phyloP scores from a whole-genome alignment of 2,888 invertebrate genomes.

The Exocentrus adspersus region DNA sequence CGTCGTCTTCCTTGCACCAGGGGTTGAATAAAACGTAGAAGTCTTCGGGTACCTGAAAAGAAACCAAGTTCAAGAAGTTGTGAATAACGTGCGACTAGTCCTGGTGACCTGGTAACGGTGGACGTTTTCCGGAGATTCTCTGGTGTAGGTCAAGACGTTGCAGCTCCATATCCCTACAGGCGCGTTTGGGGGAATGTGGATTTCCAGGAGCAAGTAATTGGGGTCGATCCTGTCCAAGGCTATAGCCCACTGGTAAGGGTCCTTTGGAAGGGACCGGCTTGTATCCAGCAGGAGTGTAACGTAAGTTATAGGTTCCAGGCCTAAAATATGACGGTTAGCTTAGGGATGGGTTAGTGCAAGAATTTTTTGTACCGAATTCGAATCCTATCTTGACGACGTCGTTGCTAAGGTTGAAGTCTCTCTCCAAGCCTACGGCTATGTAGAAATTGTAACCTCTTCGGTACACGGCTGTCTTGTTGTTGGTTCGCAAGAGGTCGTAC shows the following conservation, averaged over 20 bases:
- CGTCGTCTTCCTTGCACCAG: slow-evolving; percentile 73
- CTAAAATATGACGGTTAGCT: too few relatives aligned
- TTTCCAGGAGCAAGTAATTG: slow-evolving; percentile 70
- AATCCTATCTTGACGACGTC: not conserved
- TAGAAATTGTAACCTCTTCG: not conserved
- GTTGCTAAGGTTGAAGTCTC: not conserved
- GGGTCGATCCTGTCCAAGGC: slow-evolving; percentile 60
- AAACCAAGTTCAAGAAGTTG: not conserved
- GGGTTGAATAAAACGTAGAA: slow-evolving; percentile 79
- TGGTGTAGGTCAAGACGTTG: slow-evolving; percentile 69
- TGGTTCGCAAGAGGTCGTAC: not conserved
- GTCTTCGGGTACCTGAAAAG: slow-evolving; percentile 60
- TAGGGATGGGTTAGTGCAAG: not conserved
- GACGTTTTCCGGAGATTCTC: slow-evolving; percentile 57
- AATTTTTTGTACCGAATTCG: not conserved
- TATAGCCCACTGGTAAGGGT: slow-evolving; percentile 68
- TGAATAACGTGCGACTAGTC: too few relatives aligned
- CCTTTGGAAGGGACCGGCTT: slow-evolving; percentile 64
- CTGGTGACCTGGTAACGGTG: not conserved
- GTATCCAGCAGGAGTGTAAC: slow-evolving; percentile 19
- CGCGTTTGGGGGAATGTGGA: slow-evolving; percentile 72
- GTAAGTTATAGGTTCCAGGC: not conserved
- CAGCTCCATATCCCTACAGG: slow-evolving; percentile 76
- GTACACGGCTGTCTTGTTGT: not conserved
- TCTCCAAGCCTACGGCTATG: not conserved